phyloP scores from a whole-genome alignment of 2,888 invertebrate genomes.

The Mesorhabditis spiculigera region DNA sequence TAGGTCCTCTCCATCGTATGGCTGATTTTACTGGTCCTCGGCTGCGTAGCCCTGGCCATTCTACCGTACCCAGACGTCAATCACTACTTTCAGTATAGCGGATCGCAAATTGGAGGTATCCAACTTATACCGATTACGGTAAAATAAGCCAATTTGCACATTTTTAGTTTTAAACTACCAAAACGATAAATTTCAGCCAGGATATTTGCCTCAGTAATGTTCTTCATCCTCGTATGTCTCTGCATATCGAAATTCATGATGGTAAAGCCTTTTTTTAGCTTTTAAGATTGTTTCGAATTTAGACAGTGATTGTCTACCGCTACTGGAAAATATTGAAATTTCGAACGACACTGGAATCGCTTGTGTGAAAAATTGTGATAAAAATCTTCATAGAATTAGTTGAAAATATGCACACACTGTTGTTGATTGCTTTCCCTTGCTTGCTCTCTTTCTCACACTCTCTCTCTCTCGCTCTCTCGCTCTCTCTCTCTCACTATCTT shows the following conservation, averaged over 20 bases:
- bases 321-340: not conserved
- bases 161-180: not conserved
- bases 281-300: not conserved
- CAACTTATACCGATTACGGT: no score
- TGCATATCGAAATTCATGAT: not conserved
- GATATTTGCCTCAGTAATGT: not conserved
- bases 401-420: no score
- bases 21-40: not conserved
- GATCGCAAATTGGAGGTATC: not conserved
- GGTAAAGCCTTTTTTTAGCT: no score
- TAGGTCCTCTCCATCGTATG: not conserved
- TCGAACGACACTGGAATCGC: not conserved
- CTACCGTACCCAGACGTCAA: not conserved
- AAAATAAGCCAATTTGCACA: not conserved
- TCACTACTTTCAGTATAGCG: not conserved
- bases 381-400: not conserved
- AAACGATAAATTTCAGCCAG: not conserved
- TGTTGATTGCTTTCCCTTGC: no score
- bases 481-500: no score
- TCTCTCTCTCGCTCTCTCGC: no score
- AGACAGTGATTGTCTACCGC: constrained; percentile 3
- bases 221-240: not conserved
- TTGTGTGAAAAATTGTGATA: not conserved
- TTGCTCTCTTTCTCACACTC: no score
- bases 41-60: not conserved